These are phyloP conservation scores for Cyclura pinguis DNA, from an alignment of 2,797 vertebrate genomes.

Conservation along the genomic window DNA sequence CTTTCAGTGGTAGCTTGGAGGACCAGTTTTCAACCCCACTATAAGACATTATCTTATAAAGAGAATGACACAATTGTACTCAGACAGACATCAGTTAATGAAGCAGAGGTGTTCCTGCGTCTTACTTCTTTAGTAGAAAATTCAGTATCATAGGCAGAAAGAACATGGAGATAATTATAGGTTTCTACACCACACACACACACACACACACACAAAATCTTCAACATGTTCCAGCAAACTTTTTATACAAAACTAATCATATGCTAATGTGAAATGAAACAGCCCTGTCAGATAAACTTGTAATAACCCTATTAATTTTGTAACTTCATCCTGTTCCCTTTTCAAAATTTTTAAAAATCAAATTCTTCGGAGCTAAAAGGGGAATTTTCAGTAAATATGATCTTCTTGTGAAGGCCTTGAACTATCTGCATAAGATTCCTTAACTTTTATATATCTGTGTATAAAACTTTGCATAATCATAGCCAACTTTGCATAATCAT, in stretches of 20 bases:
- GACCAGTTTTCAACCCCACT: background rate
- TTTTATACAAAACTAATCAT: too few species aligned
- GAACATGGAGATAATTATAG: too few species aligned
- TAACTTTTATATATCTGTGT: background rate
- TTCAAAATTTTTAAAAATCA: background rate
- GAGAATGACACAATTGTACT: background rate
- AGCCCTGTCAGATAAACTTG: background rate
- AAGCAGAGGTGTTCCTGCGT: too few species aligned
- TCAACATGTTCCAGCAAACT: too few species aligned
- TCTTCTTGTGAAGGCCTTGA: background rate
- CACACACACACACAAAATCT: too few species aligned
- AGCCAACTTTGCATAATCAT: background rate
- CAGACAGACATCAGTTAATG: too few species aligned
- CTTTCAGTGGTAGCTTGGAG: background rate
- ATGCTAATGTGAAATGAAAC: background rate
- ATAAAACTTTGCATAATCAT: too few species aligned
- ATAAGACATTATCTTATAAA: background rate
- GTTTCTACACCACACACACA: too few species aligned
- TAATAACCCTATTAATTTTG: background rate
- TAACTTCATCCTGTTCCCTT: background rate
- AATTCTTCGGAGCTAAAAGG: background rate
- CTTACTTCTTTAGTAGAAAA: background rate
- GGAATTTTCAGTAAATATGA: background rate
- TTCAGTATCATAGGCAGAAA: background rate
- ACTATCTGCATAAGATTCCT: background rate